phyloP scores from a whole-genome alignment of 2,888 invertebrate genomes.

The Archips crataeganus region DNA sequence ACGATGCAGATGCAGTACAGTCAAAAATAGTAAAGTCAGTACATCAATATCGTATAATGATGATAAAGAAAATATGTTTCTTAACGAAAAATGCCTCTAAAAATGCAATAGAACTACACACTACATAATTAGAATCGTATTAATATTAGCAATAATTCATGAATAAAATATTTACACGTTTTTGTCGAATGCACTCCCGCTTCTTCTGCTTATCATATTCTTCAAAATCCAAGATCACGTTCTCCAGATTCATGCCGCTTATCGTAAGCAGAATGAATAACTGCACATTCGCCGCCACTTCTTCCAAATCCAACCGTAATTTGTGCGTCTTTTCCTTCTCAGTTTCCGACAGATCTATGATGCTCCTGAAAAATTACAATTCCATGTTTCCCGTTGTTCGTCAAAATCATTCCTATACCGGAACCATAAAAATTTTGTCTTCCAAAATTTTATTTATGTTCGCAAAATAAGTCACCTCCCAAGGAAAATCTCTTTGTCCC shows the following conservation, averaged over 20 bases:
- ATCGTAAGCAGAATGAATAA: conserved; percentile 95
- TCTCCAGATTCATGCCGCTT: conserved; percentile 94
- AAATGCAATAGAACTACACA: no score
- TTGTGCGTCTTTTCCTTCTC: conserved; percentile 95
- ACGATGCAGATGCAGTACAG: no score
- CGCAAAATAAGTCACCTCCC: conserved; percentile 77
- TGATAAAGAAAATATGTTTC: no score
- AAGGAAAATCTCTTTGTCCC: conserved; percentile 89
- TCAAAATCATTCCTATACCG: conserved; percentile 25
- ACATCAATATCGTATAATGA: no score
- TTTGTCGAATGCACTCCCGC: conserved; percentile 77
- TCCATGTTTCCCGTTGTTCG: conserved; percentile 28
- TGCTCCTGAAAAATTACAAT: conserved; percentile 73
- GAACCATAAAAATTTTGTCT: conserved; percentile 30
- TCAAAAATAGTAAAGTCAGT: no score
- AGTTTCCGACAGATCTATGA: conserved; percentile 91
- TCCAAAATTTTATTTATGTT: conserved; percentile 26
- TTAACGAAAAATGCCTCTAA: no score
- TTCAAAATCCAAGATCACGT: conserved; percentile 94
- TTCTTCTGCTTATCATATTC: conserved; percentile 90
- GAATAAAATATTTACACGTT: conserved; percentile 86
- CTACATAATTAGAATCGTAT: background rate
- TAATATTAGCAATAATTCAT: no score
- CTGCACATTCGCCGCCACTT: conserved; percentile 88
- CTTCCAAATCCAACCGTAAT: conserved; percentile 93